Conservation (phyloP, 1,140 invertebrate species). For the Archivesica marissinica region DNA sequence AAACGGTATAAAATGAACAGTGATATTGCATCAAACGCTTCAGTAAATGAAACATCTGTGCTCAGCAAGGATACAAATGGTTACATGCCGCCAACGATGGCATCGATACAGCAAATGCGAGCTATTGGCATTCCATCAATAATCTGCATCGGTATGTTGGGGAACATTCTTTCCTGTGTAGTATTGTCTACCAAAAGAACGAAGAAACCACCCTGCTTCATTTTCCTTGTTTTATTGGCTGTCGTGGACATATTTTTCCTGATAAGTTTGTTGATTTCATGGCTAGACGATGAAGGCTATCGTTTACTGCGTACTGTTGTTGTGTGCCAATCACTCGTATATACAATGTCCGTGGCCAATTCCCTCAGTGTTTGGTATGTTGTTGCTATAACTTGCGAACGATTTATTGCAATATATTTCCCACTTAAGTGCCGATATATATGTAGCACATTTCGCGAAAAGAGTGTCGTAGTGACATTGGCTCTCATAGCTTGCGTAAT, state of each 20-base stretch:
- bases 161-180: constrained; percentile 1
- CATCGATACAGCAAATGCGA: too few species aligned
- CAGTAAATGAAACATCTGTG: too few species aligned
- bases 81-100: too few species aligned
- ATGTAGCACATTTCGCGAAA: constrained; percentile 68
- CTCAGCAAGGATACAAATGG: too few species aligned
- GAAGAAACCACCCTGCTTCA: neutral
- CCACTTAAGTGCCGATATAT: constrained; percentile 72
- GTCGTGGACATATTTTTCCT: constrained; percentile 25
- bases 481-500: constrained; percentile 57
- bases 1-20: too few species aligned
- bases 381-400: constrained; percentile 80
- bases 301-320: neutral
- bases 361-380: constrained; percentile 80
- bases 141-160: neutral
- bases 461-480: neutral
- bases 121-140: neutral
- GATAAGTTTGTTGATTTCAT: neutral
- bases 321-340: constrained; percentile 73
- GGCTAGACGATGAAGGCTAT: constrained; percentile 17
- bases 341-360: constrained; percentile 69
- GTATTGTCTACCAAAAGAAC: constrained; percentile 10
- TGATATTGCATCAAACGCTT: too few species aligned
- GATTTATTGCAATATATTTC: constrained; percentile 76
- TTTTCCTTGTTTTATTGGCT: neutral